Evolutionary conservation across 2,797 vertebrate genomes (phyloP).

Genomic region (Botia kubotai): DNA sequence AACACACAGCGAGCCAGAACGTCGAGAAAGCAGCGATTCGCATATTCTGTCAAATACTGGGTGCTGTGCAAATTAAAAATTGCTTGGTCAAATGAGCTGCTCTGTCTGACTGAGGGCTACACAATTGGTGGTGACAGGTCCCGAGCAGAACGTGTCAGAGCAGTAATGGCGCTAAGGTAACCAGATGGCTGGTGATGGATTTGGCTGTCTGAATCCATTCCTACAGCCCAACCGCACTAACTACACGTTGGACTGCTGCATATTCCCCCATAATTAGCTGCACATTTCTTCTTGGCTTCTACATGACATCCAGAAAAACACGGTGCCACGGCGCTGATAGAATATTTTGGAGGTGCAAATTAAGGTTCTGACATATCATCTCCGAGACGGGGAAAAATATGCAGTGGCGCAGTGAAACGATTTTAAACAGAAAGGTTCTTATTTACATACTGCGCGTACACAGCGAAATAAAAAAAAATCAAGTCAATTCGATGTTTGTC

Average conservation of each 20-base stretch:
- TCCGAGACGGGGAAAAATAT: slow-evolving; percentile 32
- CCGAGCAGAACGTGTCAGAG: slow-evolving; percentile 70
- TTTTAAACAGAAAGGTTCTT: slow-evolving; percentile 41
- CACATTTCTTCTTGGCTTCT: slow-evolving; percentile 51
- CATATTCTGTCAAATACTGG: slow-evolving; percentile 60
- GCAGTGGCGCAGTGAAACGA: slow-evolving; percentile 23
- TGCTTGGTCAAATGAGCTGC: slow-evolving; percentile 63
- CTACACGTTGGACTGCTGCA: slow-evolving; percentile 50
- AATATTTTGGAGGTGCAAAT: slow-evolving; percentile 63
- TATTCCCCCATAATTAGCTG: slow-evolving; percentile 65
- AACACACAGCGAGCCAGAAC: slow-evolving; percentile 45
- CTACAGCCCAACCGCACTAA: slow-evolving; percentile 53
- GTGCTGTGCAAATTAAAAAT: slow-evolving; percentile 63
- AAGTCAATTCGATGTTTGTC: slow-evolving; percentile 40
- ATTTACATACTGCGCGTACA: slow-evolving; percentile 47
- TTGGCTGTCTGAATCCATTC: slow-evolving; percentile 69
- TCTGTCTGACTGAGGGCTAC: slow-evolving; percentile 62
- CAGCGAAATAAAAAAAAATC: slow-evolving; percentile 43
- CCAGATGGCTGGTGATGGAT: slow-evolving; percentile 71
- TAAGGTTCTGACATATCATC: slow-evolving; percentile 59
- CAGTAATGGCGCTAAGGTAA: slow-evolving; percentile 55
- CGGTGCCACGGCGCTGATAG: slow-evolving; percentile 42
- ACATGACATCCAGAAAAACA: slow-evolving; percentile 52
- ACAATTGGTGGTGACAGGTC: slow-evolving; percentile 67
- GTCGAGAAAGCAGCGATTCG: slow-evolving; percentile 51